These are phyloP conservation scores for Camponotus fellah DNA, from an alignment of 2,888 invertebrate genomes.

Conservation along the genomic window DNA sequence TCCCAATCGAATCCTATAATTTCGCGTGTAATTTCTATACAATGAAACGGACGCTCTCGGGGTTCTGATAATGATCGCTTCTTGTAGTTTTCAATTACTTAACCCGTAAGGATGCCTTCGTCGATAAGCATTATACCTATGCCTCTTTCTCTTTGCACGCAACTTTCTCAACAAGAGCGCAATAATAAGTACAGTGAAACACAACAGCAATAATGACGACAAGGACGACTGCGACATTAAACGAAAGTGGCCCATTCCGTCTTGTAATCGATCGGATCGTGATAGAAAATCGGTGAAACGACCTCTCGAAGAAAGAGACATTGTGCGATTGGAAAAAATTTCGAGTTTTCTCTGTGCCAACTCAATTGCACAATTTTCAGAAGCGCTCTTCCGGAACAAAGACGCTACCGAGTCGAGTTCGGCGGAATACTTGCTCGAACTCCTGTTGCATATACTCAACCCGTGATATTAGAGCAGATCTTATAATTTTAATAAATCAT, in stretches of 20 bases:
- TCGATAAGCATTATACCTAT: constrained; percentile 16
- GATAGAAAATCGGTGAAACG: constrained; percentile 59
- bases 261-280: constrained; percentile 32
- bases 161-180: constrained; percentile 46
- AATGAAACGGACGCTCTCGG: constrained; percentile 6
- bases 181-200: constrained; percentile 22
- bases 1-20: constrained; percentile 26
- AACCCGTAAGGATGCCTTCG: constrained; percentile 34
- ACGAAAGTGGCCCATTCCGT: constrained; percentile 54
- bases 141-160: constrained; percentile 46
- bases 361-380: constrained; percentile 72
- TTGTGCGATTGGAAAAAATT: constrained; percentile 71
- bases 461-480: constrained; percentile 57
- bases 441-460: constrained; percentile 69
- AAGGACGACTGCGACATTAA: constrained; percentile 14
- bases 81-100: constrained; percentile 36
- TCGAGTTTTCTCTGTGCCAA: constrained; percentile 76
- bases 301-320: constrained; percentile 34
- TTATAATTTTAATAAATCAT: constrained; percentile 10
- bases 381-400: constrained; percentile 79
- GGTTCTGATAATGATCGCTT: not conserved
- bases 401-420: constrained; percentile 54
- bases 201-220: not conserved
- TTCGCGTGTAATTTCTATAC: constrained; percentile 18
- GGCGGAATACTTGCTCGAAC: constrained; percentile 67